phyloP scores from a whole-genome alignment of 2,113 vertebrate species.

The Cyanoramphus novaezelandiae region DNA sequence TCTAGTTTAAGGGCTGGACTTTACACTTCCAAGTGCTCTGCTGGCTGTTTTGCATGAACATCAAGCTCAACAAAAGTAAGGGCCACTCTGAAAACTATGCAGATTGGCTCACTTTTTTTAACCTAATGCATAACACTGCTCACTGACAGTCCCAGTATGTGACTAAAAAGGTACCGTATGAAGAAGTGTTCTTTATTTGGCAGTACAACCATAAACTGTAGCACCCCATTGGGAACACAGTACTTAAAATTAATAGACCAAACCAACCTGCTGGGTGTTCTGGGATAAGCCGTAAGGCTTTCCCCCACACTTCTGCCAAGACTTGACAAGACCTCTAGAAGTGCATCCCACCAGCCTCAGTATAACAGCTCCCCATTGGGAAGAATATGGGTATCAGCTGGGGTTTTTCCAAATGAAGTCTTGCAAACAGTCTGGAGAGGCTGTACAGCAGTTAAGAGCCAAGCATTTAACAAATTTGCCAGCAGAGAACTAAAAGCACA shows the following conservation, averaged over 20 bases:
- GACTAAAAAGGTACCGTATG: neutral
- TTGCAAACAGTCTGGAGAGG: slow-evolving; percentile 34
- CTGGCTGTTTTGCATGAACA: neutral
- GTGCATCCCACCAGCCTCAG: slow-evolving; percentile 1
- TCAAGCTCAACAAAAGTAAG: neutral
- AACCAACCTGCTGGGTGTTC: slow-evolving; percentile 32
- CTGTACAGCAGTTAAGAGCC: neutral
- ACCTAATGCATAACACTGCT: neutral
- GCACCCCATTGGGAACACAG: neutral
- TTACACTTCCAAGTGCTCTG: neutral
- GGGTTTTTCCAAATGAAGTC: slow-evolving; percentile 29
- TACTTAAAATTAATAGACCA: slow-evolving; percentile 30
- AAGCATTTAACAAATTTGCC: slow-evolving; percentile 31
- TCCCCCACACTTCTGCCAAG: slow-evolving; percentile 23
- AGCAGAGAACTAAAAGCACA: slow-evolving; percentile 28
- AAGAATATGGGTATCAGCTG: slow-evolving; percentile 46
- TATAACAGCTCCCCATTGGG: neutral
- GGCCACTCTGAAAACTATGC: neutral
- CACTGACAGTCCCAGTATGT: neutral
- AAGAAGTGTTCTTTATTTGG: slow-evolving; percentile 12
- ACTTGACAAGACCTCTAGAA: slow-evolving; percentile 24
- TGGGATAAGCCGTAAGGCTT: neutral
- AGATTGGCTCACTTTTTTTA: neutral
- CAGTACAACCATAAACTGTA: neutral
- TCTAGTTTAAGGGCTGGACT: neutral